A percentile compares a stretch with the other conserved stretches of the same genome.
These are phyloP conservation scores for Sycophila texana DNA, from an alignment of 2,888 invertebrate species.

Conservation along the genomic window DNA sequence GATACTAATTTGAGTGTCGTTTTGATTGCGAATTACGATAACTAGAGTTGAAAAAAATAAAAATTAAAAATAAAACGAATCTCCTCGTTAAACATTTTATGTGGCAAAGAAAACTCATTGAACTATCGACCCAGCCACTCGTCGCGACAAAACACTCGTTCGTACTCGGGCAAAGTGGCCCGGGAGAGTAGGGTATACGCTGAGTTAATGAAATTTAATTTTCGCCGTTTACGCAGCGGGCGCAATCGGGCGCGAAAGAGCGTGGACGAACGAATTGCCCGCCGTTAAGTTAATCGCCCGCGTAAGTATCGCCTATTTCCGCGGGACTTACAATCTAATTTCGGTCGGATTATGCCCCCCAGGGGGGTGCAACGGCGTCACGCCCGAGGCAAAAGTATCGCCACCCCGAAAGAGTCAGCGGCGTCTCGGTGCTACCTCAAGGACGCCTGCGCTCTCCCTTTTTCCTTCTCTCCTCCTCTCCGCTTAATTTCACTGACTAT, in stretches of 20 bases:
- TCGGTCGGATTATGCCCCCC: slow-evolving; percentile 18
- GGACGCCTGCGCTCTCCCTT: too few relatives aligned
- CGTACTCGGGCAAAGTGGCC: too few relatives aligned
- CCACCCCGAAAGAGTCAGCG: background rate
- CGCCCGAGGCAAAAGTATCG: background rate
- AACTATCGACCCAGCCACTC: too few relatives aligned
- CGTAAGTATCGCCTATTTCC: slow-evolving; percentile 23
- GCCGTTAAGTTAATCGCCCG: slow-evolving; percentile 8
- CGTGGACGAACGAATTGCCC: background rate
- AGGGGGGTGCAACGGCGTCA: background rate
- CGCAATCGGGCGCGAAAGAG: background rate
- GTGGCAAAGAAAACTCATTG: too few relatives aligned
- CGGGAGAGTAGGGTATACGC: background rate
- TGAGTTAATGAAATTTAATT: slow-evolving; percentile 13
- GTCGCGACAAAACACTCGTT: too few relatives aligned
- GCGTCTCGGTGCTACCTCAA: too few relatives aligned
- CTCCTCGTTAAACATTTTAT: background rate
- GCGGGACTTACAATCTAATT: slow-evolving; percentile 42
- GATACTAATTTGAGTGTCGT: background rate
- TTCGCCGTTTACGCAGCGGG: background rate
- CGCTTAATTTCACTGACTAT: too few relatives aligned
- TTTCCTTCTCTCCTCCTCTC: too few relatives aligned
- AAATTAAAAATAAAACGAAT: background rate
- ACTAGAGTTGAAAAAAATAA: background rate
- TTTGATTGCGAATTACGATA: background rate